Conservation (phyloP, 2,113 vertebrate species). For the Grus americana region DNA sequence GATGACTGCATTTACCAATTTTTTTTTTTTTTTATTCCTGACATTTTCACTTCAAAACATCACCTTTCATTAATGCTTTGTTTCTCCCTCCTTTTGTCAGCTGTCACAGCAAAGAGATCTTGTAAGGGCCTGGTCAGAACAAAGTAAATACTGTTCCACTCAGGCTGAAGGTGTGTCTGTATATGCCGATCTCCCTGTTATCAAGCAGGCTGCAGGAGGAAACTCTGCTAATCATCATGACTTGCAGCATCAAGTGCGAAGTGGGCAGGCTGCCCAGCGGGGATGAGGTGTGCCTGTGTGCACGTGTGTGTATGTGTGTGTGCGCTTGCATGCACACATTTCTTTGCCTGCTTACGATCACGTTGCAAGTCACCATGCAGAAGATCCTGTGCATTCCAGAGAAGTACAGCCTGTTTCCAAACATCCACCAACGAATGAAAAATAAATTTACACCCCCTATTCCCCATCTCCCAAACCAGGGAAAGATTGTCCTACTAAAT, state of each 20-base stretch:
- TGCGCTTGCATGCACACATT: not conserved
- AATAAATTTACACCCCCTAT: not conserved
- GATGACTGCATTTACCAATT: not conserved
- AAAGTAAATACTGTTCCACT: conserved; percentile 23
- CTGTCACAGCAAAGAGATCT: not conserved
- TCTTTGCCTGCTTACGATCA: not conserved
- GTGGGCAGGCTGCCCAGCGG: conserved; percentile 2
- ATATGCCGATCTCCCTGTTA: not conserved
- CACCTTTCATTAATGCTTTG: not conserved
- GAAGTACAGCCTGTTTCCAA: conserved; percentile 21
- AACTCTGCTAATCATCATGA: not conserved
- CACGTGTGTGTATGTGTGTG: not conserved
- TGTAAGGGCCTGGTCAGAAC: not conserved
- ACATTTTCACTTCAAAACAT: not conserved
- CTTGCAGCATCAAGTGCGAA: conserved; percentile 11
- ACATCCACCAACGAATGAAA: not conserved
- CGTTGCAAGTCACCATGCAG: not conserved
- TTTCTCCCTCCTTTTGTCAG: not conserved
- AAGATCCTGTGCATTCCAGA: conserved; percentile 2
- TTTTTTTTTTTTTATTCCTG: not conserved
- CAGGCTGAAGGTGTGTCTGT: not conserved
- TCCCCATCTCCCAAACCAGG: not conserved
- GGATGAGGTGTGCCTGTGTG: not conserved
- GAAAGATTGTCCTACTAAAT: not conserved
- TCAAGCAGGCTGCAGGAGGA: conserved; percentile 14